Conservation (phyloP, 2,888 invertebrate genomes). For the Lasioglossum pauxillum region DNA sequence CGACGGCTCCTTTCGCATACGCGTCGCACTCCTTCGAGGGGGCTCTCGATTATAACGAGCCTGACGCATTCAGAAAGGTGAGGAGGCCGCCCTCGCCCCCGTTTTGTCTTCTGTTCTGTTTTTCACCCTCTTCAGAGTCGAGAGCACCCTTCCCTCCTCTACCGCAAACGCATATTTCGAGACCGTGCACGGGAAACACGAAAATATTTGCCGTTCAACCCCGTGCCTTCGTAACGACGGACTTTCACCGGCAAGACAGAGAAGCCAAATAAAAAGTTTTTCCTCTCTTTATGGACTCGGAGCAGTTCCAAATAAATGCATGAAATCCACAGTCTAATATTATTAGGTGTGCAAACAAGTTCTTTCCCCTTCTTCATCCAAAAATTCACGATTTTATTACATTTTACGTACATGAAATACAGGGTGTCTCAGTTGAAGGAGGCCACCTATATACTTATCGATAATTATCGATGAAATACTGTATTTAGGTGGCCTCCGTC, state of each 20-base stretch:
- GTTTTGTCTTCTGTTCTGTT: slow-evolving; percentile 6
- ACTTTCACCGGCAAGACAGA: not conserved
- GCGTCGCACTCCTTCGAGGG: slow-evolving; percentile 38
- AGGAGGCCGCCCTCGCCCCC: slow-evolving; percentile 25
- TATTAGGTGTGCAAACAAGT: too few species aligned
- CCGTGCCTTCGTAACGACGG: not conserved
- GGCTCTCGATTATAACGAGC: slow-evolving; percentile 55
- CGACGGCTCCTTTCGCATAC: slow-evolving; percentile 26
- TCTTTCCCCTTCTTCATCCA: too few species aligned
- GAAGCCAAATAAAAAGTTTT: too few species aligned
- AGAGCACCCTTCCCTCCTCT: not conserved
- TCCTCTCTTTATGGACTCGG: too few species aligned
- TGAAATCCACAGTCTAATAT: too few species aligned
- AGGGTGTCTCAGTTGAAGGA: too few species aligned
- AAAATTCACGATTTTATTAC: too few species aligned
- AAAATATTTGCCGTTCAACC: slow-evolving; percentile 5
- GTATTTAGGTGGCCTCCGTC: too few species aligned
- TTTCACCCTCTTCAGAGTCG: slow-evolving; percentile 23
- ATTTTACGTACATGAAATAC: too few species aligned
- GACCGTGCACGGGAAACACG: not conserved
- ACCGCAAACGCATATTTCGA: slow-evolving; percentile 12
- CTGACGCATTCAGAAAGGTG: slow-evolving; percentile 40
- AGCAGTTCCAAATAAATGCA: too few species aligned
- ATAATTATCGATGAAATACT: too few species aligned
- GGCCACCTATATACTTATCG: too few species aligned